phyloP scores from a whole-genome alignment of 1,140 invertebrate genomes.

The Aphidius gifuensis region DNA sequence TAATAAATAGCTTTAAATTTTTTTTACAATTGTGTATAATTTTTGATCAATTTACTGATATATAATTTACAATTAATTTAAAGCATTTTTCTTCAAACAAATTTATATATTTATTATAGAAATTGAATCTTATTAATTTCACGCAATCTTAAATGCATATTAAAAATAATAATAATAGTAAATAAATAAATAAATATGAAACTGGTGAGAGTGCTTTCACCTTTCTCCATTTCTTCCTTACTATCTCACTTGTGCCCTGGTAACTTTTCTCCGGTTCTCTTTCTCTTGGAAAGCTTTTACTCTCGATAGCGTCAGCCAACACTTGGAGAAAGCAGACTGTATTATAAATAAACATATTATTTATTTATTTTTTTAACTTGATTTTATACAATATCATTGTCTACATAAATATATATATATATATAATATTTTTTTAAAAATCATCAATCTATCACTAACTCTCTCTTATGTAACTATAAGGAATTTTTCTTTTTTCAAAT shows the following conservation, averaged over 20 bases:
- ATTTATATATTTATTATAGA: too few relatives aligned
- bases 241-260: conserved; percentile 16
- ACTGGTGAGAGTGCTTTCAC: conserved; percentile 54
- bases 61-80: too few relatives aligned
- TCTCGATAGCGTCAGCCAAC: conserved; percentile 47
- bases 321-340: conserved; percentile 45
- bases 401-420: background rate
- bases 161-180: too few relatives aligned
- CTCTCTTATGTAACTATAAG: too few relatives aligned
- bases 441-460: too few relatives aligned
- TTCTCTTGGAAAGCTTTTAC: conserved; percentile 49
- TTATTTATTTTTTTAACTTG: too few relatives aligned
- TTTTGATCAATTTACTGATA: too few relatives aligned
- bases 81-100: background rate
- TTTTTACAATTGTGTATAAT: too few relatives aligned
- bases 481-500: too few relatives aligned
- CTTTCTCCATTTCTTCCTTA: conserved; percentile 43
- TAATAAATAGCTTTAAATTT: too few relatives aligned
- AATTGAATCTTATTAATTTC: too few relatives aligned
- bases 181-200: background rate
- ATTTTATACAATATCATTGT: background rate
- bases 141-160: too few relatives aligned
- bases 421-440: background rate
- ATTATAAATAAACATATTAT: background rate
- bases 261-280: conserved; percentile 32